A percentile compares a stretch with the other conserved stretches of the same genome.
Evolutionary conservation across 2,113 vertebrate species (phyloP).

Genomic region (Aspidoscelis tigris): DNA sequence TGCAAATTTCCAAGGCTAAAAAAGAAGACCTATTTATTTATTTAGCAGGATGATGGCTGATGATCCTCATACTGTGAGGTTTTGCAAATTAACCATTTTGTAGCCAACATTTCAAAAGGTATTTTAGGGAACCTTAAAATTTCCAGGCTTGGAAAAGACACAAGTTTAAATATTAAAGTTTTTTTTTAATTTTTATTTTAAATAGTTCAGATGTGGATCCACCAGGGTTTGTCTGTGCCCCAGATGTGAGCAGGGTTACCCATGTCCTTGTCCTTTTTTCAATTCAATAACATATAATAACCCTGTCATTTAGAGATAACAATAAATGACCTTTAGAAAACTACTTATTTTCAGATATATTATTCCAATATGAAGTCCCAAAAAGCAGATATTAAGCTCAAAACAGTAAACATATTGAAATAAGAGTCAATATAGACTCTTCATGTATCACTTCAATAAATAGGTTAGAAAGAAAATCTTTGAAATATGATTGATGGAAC

Average conservation of each 20-base stretch:
- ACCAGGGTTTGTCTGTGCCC: neutral
- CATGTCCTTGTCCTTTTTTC: too few relatives aligned
- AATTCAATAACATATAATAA: too few relatives aligned
- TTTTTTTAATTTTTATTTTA: neutral
- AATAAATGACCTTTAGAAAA: too few relatives aligned
- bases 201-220: neutral
- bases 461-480: neutral
- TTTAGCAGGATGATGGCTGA: conserved; percentile 40
- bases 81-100: conserved; percentile 1
- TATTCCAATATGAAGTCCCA: too few relatives aligned
- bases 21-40: neutral
- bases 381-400: too few relatives aligned
- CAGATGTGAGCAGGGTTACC: neutral
- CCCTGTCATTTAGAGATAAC: too few relatives aligned
- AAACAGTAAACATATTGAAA: too few relatives aligned
- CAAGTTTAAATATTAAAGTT: too few relatives aligned
- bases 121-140: neutral
- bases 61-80: conserved; percentile 24
- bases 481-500: neutral
- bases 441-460: too few relatives aligned
- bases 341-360: too few relatives aligned
- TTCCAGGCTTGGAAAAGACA: neutral
- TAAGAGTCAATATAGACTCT: too few relatives aligned
- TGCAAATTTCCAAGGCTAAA: conserved; percentile 16
- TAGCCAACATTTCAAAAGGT: neutral